Conservation (phyloP, 2,797 vertebrate genomes). For the Centropyge bicolor region DNA sequence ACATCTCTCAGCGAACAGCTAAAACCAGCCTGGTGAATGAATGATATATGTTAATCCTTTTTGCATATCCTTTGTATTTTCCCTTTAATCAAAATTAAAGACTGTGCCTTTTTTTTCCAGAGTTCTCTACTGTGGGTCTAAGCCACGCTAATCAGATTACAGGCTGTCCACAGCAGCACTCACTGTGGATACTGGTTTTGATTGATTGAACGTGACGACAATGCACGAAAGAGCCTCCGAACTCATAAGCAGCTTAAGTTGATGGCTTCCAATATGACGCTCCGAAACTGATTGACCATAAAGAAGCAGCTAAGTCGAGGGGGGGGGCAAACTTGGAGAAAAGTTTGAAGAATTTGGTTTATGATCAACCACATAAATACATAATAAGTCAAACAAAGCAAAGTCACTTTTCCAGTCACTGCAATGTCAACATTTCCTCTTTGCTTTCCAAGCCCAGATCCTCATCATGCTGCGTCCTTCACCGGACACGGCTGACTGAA, state of each 20-base stretch:
- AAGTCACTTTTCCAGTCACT: slow-evolving; percentile 30
- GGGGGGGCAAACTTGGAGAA: not conserved
- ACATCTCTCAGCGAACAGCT: slow-evolving; percentile 1
- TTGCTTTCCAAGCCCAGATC: not conserved
- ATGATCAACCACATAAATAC: slow-evolving; percentile 33
- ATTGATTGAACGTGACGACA: slow-evolving; percentile 68
- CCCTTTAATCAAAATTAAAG: slow-evolving; percentile 60
- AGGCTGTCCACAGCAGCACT: slow-evolving; percentile 41
- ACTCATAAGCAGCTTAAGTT: slow-evolving; percentile 69
- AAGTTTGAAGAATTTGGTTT: slow-evolving; percentile 20
- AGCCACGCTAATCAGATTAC: slow-evolving; percentile 78
- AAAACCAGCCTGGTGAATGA: not conserved
- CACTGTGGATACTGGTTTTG: slow-evolving; percentile 48
- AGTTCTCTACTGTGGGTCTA: slow-evolving; percentile 59
- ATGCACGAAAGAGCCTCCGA: slow-evolving; percentile 42
- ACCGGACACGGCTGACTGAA: slow-evolving; percentile 11
- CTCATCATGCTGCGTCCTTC: slow-evolving; percentile 37
- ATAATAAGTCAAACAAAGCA: slow-evolving; percentile 45
- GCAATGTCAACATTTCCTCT: slow-evolving; percentile 53
- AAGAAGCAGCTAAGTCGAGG: slow-evolving; percentile 21
- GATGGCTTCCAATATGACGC: slow-evolving; percentile 54
- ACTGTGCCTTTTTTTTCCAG: slow-evolving; percentile 48
- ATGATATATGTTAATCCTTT: slow-evolving; percentile 45
- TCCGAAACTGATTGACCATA: slow-evolving; percentile 15
- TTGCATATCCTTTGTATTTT: slow-evolving; percentile 24